Evolutionary conservation across 1,140 invertebrate genomes (phyloP).

Genomic region (Drosophila ercepeae): DNA sequence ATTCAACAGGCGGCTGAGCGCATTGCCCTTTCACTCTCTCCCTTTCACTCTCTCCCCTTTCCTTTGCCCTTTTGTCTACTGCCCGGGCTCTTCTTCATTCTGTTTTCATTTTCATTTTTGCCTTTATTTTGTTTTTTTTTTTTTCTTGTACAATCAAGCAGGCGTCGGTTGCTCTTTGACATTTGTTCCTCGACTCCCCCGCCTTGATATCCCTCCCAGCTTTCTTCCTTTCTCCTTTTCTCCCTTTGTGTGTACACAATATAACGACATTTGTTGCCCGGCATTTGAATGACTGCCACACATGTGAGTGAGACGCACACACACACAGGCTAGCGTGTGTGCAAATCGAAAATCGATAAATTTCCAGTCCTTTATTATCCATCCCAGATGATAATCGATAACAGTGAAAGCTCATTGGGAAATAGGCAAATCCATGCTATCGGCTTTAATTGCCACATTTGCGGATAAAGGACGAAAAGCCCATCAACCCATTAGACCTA

Average conservation of each 20-base stretch:
- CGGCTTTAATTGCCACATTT: not conserved
- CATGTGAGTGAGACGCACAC: slow-evolving; percentile 18
- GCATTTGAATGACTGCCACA: slow-evolving; percentile 51
- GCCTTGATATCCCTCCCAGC: not conserved
- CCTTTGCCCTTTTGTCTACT: not conserved
- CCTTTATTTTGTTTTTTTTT: not conserved
- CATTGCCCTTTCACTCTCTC: slow-evolving; percentile 39
- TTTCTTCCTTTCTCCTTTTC: slow-evolving; percentile 7
- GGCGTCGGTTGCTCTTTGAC: slow-evolving; percentile 70
- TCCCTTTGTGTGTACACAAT: slow-evolving; percentile 25
- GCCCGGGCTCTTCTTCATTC: slow-evolving; percentile 13
- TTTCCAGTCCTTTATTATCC: slow-evolving; percentile 23
- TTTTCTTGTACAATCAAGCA: slow-evolving; percentile 55
- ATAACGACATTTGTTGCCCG: slow-evolving; percentile 48
- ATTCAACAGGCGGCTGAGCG: slow-evolving; percentile 67
- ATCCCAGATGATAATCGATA: slow-evolving; percentile 42
- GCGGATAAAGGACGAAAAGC: not conserved
- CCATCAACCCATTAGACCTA: not conserved
- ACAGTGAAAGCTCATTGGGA: not conserved
- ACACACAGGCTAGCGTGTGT: not conserved
- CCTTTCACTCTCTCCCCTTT: too few relatives aligned
- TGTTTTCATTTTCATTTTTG: slow-evolving; percentile 14
- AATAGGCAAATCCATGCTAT: not conserved
- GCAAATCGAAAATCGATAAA: slow-evolving; percentile 73
- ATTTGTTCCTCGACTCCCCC: slow-evolving; percentile 40